Evolutionary conservation across 2,888 invertebrate species (phyloP).

Genomic region (Anticlea derivata): DNA sequence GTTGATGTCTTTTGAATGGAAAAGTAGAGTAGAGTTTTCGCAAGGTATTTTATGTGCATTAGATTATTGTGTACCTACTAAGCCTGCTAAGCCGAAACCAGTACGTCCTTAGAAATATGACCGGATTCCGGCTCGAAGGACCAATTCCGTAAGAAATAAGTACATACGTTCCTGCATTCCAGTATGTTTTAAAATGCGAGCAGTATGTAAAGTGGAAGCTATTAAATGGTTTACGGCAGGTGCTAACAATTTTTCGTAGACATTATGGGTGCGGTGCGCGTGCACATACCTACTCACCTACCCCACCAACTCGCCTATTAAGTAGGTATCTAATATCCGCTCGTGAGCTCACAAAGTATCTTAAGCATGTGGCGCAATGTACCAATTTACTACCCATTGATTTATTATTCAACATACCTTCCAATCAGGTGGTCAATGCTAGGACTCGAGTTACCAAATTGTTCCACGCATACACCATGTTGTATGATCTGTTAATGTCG

Average conservation of each 20-base stretch:
- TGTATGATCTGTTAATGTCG: conserved; percentile 15
- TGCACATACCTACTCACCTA: not conserved
- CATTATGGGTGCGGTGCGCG: conserved; percentile 35
- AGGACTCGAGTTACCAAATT: conserved; percentile 18
- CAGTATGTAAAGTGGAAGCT: conserved; percentile 28
- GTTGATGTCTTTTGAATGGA: conserved; percentile 2
- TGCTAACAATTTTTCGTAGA: conserved; percentile 37
- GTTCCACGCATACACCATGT: not conserved
- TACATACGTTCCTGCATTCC: not conserved
- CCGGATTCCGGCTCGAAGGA: conserved; percentile 4
- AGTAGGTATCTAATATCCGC: conserved; percentile 14
- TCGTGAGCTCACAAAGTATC: conserved; percentile 16
- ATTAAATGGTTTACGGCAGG: conserved; percentile 29
- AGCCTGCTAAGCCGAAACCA: not conserved
- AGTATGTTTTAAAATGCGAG: conserved; percentile 17
- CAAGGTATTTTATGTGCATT: no score
- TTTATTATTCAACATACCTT: conserved; percentile 25
- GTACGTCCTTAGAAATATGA: not conserved
- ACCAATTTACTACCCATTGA: conserved; percentile 20
- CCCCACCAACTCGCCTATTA: no score
- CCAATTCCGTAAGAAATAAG: not conserved
- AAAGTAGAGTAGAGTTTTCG: no score
- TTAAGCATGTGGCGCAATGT: conserved; percentile 23
- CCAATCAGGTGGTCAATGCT: conserved; percentile 29
- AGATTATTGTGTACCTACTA: no score